Percentiles rank a stretch among this genome's conserved stretches.
Conservation (phyloP, 2,888 invertebrate species). For the Pseudococcus longispinus region DNA sequence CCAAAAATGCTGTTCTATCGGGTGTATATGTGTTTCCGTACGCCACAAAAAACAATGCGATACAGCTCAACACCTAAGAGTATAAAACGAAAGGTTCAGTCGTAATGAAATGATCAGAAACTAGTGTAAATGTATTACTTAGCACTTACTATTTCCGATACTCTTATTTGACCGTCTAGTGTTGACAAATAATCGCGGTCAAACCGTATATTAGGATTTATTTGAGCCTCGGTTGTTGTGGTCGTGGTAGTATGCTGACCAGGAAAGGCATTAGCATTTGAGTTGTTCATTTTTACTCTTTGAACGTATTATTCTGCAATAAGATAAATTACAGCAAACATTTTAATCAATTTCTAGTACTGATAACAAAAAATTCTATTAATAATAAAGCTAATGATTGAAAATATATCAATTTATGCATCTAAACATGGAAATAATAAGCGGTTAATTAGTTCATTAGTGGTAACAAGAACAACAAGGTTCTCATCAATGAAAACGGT, state of each 20-base stretch:
- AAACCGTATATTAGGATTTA: conserved; percentile 69
- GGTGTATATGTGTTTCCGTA: conserved; percentile 45
- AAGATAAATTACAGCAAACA: background rate
- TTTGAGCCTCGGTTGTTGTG: conserved; percentile 74
- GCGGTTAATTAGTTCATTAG: background rate
- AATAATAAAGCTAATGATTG: background rate
- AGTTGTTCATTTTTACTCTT: background rate
- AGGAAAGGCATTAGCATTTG: conserved; percentile 70
- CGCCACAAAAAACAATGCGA: conserved; percentile 56
- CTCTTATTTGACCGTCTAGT: conserved; percentile 78
- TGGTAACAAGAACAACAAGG: background rate
- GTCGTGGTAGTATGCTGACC: conserved; percentile 77
- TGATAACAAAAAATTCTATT: background rate
- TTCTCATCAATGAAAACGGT: background rate
- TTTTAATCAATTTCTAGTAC: background rate
- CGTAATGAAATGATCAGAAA: too few relatives aligned
- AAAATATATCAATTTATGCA: background rate
- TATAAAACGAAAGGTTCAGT: background rate
- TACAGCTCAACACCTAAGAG: conserved; percentile 47
- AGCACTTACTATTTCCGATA: conserved; percentile 77
- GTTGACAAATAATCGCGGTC: conserved; percentile 76
- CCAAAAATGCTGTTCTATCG: conserved; percentile 68
- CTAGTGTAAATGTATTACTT: background rate
- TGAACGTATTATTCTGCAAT: background rate
- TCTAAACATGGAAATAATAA: background rate